These are phyloP conservation scores for Sisyra terminalis DNA, from an alignment of 2,888 invertebrate species.

Conservation along the genomic window DNA sequence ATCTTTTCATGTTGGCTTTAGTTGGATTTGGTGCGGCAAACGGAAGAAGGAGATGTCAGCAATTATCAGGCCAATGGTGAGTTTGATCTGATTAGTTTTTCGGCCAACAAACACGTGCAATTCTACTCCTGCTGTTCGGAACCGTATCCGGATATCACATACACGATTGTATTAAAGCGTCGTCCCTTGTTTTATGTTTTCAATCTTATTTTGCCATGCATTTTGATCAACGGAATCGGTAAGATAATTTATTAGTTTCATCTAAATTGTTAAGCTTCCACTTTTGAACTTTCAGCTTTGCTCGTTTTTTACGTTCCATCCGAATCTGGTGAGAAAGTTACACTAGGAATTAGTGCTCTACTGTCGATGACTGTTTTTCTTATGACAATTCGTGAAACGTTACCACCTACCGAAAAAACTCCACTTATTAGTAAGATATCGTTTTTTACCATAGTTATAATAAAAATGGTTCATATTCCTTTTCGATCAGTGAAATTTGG, in stretches of 20 bases:
- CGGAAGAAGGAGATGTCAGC: constrained; percentile 67
- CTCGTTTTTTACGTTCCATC: constrained; percentile 79
- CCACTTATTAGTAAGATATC: constrained; percentile 61
- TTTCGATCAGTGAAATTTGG: too few relatives aligned
- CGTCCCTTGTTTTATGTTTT: constrained; percentile 75
- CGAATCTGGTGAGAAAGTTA: constrained; percentile 77
- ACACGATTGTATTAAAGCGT: constrained; percentile 55
- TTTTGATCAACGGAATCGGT: constrained; percentile 74
- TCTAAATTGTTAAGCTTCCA: neutral
- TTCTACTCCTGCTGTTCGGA: constrained; percentile 68
- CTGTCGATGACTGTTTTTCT: constrained; percentile 78
- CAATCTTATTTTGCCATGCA: constrained; percentile 69
- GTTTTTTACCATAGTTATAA: too few relatives aligned
- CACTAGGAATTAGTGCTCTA: constrained; percentile 72
- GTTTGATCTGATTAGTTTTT: constrained; percentile 67
- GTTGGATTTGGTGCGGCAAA: constrained; percentile 60
- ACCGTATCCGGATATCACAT: constrained; percentile 72
- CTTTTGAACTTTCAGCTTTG: constrained; percentile 37
- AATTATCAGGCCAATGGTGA: constrained; percentile 88
- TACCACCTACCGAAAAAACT: constrained; percentile 76
- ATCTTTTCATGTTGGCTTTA: constrained; percentile 17
- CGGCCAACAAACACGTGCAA: constrained; percentile 52
- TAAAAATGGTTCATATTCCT: too few relatives aligned
- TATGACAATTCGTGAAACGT: constrained; percentile 72
- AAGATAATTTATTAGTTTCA: constrained; percentile 18